Evolutionary conservation across 2,113 vertebrate species (phyloP).

Genomic region (Empidonax alnorum): DNA sequence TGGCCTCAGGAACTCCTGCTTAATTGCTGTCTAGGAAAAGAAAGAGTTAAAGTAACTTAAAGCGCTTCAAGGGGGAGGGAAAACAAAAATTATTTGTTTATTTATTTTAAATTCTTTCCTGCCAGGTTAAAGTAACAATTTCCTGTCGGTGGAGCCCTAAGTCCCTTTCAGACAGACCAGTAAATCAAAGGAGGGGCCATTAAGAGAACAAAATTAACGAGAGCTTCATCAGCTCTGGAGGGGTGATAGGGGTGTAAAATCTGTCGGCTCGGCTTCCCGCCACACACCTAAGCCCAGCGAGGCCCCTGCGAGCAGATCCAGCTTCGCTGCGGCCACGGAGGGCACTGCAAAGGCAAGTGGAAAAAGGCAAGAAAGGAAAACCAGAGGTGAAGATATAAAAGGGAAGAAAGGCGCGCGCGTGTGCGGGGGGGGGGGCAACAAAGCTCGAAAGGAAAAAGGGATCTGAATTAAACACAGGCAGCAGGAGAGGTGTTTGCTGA

Average conservation of each 20-base stretch:
- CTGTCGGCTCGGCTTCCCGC: background rate
- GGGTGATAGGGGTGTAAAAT: slow-evolving; percentile 30
- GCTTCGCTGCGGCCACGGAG: rapidly evolving
- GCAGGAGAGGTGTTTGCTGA: slow-evolving; percentile 66
- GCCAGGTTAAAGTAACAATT: slow-evolving; percentile 91
- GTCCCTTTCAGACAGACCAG: slow-evolving; percentile 32
- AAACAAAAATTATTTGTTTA: slow-evolving; percentile 17
- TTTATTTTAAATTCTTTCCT: slow-evolving; percentile 79
- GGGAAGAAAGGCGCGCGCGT: background rate
- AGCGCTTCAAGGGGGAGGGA: background rate
- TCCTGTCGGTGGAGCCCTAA: slow-evolving; percentile 78
- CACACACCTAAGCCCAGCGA: background rate
- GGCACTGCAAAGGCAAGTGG: background rate
- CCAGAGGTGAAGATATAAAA: background rate
- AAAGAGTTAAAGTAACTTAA: slow-evolving; percentile 29
- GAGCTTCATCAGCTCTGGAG: background rate
- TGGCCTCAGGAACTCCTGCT: background rate
- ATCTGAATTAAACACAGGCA: background rate
- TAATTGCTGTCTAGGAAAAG: background rate
- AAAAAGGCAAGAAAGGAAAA: background rate
- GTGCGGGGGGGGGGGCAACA: rapidly evolving
- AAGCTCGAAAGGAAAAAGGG: background rate
- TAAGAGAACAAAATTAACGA: slow-evolving; percentile 56
- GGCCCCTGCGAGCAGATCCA: background rate
- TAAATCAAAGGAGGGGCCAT: slow-evolving; percentile 61